Conservation (phyloP, 2,113 vertebrate genomes). For the Elachura formosa region DNA sequence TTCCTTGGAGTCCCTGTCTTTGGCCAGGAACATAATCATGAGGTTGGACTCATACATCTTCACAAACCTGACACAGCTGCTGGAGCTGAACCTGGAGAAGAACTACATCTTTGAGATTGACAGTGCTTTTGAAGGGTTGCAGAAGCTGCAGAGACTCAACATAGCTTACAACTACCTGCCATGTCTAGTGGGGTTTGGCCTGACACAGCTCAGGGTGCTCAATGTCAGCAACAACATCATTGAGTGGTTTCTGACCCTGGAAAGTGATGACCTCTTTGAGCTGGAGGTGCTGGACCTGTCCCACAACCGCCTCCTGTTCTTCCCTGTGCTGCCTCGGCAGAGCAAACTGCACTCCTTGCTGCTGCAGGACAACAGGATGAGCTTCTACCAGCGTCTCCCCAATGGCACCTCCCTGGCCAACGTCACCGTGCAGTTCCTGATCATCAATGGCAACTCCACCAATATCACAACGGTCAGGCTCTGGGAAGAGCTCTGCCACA, state of each 20-base stretch:
- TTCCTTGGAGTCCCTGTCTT: slow-evolving; percentile 80
- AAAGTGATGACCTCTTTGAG: slow-evolving; percentile 74
- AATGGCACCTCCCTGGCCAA: slow-evolving; percentile 61
- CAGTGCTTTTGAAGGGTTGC: slow-evolving; percentile 77
- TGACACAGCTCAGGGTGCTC: slow-evolving; percentile 80
- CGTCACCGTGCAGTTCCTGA: slow-evolving; percentile 80
- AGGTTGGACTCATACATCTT: slow-evolving; percentile 82
- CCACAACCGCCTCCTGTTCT: slow-evolving; percentile 88
- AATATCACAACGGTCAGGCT: slow-evolving; percentile 77
- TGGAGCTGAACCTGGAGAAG: slow-evolving; percentile 84
- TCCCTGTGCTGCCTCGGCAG: slow-evolving; percentile 83
- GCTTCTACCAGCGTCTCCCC: slow-evolving; percentile 81
- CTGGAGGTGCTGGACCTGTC: slow-evolving; percentile 89
- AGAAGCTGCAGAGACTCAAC: slow-evolving; percentile 80
- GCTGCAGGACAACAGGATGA: slow-evolving; percentile 82
- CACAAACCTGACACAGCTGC: slow-evolving; percentile 74
- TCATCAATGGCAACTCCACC: slow-evolving; percentile 72
- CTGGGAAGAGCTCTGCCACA: slow-evolving; percentile 83
- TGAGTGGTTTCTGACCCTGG: slow-evolving; percentile 87
- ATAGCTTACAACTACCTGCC: slow-evolving; percentile 90
- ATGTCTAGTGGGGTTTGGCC: slow-evolving; percentile 82
- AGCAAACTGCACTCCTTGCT: slow-evolving; percentile 80
- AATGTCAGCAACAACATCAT: slow-evolving; percentile 87
- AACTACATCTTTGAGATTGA: slow-evolving; percentile 94
- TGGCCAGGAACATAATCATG: slow-evolving; percentile 83